Evolutionary conservation across 2,113 vertebrate genomes (phyloP).

Genomic region (Ammospiza caudacuta): DNA sequence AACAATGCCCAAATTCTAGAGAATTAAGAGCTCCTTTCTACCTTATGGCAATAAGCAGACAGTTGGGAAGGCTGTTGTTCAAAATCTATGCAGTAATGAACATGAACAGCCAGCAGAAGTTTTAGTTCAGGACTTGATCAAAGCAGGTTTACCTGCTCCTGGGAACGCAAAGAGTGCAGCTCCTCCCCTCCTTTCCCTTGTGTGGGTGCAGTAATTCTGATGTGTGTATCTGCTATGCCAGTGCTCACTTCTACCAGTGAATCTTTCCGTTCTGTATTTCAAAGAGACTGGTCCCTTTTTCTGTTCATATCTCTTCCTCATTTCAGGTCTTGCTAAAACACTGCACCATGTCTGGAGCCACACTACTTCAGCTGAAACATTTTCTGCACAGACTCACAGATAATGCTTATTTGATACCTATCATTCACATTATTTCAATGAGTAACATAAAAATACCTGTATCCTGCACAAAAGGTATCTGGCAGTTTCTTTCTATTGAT

Average conservation of each 20-base stretch:
- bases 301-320: not conserved
- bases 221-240: not conserved
- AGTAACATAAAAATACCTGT: not conserved
- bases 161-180: not conserved
- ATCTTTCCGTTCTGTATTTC: not conserved
- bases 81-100: not conserved
- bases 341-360: accelerated
- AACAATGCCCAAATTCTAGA: not conserved
- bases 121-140: not conserved
- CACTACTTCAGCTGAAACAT: not conserved
- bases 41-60: not conserved
- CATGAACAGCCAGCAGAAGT: not conserved
- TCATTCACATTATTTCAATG: not conserved
- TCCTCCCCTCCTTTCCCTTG: not conserved
- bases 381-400: not conserved
- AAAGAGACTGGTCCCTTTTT: not conserved
- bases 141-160: not conserved
- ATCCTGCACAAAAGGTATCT: not conserved
- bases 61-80: not conserved
- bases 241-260: not conserved
- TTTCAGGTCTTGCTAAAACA: not conserved
- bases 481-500: not conserved
- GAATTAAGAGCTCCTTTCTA: not conserved
- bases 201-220: not conserved
- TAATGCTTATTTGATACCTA: not conserved